phyloP scores from a whole-genome alignment of 2,113 vertebrate genomes.

The Muntiacus reevesi region DNA sequence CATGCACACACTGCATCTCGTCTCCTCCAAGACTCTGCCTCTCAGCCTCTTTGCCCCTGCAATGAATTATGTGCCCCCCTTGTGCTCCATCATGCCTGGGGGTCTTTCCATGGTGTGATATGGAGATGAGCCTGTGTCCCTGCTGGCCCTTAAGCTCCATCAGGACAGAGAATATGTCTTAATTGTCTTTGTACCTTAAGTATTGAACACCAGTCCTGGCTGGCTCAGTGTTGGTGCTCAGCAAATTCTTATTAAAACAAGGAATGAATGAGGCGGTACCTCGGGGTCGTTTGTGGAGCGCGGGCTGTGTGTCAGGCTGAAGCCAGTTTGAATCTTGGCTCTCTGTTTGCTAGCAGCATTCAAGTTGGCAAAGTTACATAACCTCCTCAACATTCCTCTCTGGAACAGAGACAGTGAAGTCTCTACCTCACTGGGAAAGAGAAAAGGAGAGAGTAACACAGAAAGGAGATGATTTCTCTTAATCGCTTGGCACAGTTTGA shows the following conservation, averaged over 20 bases:
- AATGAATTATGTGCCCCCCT: no score
- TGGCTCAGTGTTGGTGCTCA: background rate
- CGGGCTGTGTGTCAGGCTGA: background rate
- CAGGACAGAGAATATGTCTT: background rate
- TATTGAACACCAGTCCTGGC: background rate
- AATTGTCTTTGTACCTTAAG: background rate
- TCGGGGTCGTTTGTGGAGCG: background rate
- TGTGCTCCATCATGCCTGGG: background rate
- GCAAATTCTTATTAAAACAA: background rate
- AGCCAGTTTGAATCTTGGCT: background rate
- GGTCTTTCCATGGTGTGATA: background rate
- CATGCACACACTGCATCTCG: background rate
- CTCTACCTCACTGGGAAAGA: background rate
- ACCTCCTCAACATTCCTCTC: background rate
- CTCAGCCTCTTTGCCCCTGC: background rate
- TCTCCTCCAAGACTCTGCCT: background rate
- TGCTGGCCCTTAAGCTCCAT: background rate
- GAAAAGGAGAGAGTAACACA: background rate
- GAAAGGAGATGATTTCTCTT: background rate
- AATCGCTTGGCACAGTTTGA: background rate
- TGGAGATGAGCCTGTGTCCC: background rate
- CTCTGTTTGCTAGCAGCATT: background rate
- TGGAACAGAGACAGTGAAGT: background rate
- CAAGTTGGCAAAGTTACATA: background rate
- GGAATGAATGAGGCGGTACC: background rate